Percentiles rank a stretch among this genome's conserved stretches.
These are phyloP conservation scores for Drosophila lowei DNA, from an alignment of 1,140 invertebrate genomes.

Conservation along the genomic window DNA sequence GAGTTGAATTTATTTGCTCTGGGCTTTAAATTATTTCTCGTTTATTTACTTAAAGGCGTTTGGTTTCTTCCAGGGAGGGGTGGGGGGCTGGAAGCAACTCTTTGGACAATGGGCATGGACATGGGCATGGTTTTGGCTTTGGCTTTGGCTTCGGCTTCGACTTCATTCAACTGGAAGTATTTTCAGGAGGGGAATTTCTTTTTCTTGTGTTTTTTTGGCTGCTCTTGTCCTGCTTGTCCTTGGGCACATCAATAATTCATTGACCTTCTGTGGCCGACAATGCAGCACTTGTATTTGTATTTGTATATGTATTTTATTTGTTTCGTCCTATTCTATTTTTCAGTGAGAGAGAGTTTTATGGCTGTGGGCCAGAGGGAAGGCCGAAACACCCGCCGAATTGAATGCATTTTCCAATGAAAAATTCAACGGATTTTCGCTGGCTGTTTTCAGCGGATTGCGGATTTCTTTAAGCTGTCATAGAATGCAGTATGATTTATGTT, in stretches of 20 bases:
- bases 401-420: slow-evolving; percentile 23
- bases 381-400: neutral
- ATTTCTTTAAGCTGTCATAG: slow-evolving; percentile 3
- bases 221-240: slow-evolving; percentile 10
- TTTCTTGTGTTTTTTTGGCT: no score
- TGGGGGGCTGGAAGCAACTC: slow-evolving; percentile 5
- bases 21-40: slow-evolving; percentile 42
- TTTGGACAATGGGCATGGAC: slow-evolving; percentile 2
- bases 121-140: slow-evolving; percentile 7
- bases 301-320: slow-evolving; percentile 16
- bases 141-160: slow-evolving; percentile 10
- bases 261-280: slow-evolving; percentile 41
- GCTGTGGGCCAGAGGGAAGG: neutral
- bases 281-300: slow-evolving; percentile 32
- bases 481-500: slow-evolving; percentile 31
- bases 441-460: neutral
- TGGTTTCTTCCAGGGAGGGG: neutral
- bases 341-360: neutral
- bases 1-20: slow-evolving; percentile 41
- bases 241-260: slow-evolving; percentile 42
- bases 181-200: slow-evolving; percentile 10
- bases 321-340: slow-evolving; percentile 18
- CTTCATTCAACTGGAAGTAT: slow-evolving; percentile 23
- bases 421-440: slow-evolving; percentile 10
- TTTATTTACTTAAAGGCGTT: slow-evolving; percentile 48